Base-by-base conservation (phyloP, 2,113 vertebrate genomes). In the Solenodon paradoxus region DNA sequence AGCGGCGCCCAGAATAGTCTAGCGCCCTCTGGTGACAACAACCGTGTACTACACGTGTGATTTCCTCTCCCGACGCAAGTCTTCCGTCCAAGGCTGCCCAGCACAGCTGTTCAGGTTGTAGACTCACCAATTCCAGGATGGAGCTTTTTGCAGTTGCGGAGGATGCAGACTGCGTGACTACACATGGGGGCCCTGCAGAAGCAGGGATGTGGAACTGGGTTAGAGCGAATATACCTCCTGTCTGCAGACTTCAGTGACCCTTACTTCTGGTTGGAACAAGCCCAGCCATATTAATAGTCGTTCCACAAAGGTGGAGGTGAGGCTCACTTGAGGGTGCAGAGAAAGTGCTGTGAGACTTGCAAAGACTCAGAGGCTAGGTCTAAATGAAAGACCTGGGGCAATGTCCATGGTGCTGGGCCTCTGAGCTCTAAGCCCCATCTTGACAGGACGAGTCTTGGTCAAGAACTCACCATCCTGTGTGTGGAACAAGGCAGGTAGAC, bases 51-150 rank as follows among this genome's bases (percentile, higher is more conserved):
- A 7, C 49, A 10, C 71, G 12, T 12, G 5, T 5, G 32, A 32
- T 26, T 22, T 68, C 49, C 77, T 45, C 30, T 0, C 9, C 1
- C 13, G 9, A 2, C 77, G 3, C 40, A 7, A 22, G 49, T 26
- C 17, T 32, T 38, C 24, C 19, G n/a, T 22, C 49, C 79, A 0
- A 0, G n/a, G 61, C 42, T 2, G 69, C 61, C 42, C 35, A 13
- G 53, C 6, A 2, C 77, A 1, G 35, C 10, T 2, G 22, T 1
- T 59, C 22, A 12, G 71, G 40, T 55, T 57, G 63, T 12, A 22
- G 19, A 22, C 42, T 16, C 61, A 5, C 79, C n/a, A 28, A 5
- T 47, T 30, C 24, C 28, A 42, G 80, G 7, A 53, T 3, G 32
- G 28, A 20, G 1, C 35, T 63, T 7, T 61, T n/a, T 82, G 85